Evolutionary conservation across 35 echinoderm and acorn worm genomes (phyloP), one percentile per base, ranked within the genome.

Genomic region (Acanthaster planci): DNA sequence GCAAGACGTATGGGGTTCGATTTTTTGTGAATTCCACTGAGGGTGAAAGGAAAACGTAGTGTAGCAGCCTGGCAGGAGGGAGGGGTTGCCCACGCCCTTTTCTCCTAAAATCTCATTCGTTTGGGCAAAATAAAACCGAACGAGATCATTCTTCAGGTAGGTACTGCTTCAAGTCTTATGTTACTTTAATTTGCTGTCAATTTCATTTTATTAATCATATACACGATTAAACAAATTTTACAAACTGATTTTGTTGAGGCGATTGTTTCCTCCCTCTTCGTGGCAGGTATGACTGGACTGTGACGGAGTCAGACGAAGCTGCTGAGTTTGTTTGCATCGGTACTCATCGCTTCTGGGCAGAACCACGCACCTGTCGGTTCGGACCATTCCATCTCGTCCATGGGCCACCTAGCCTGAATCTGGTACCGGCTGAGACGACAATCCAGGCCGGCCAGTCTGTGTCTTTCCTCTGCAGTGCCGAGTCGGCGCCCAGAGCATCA

Each of bases 401-500:
- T 30, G 87, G 82, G 8, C 67, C 80, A 29, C 78, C 87, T 19
- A 53, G 51, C 7, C 17, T 80, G 18, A 37, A 76, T 8, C 87
- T 89, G 22, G 80, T 81, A 26, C 87, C 87, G 2, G 32, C 79
- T 44, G 37, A 39, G 17, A 67, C 58, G 1, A 80, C 82, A n/a
- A 56, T 75, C 52, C 38, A 53, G 17, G 38, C 60, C 8, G 80
- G 80, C 5, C 37, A 37, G 1, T 39, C 68, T 38, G 67, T 68
- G 47, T 89, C 87, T n/a, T 89, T 89, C 67, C 40, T 89, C 18
- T 89, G 87, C 53, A 77, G 58, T 53, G 87, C 80, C 50, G 34
- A 58, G 14, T 52, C 79, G 8, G 87, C 87, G 17, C 80, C 87
- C 18, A 51, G 87, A 27, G 87, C 51, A 16, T 38, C 31, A 79